These are phyloP conservation scores for Sula dactylatra DNA, from an alignment of 2,113 vertebrate species.

Conservation along the genomic window DNA sequence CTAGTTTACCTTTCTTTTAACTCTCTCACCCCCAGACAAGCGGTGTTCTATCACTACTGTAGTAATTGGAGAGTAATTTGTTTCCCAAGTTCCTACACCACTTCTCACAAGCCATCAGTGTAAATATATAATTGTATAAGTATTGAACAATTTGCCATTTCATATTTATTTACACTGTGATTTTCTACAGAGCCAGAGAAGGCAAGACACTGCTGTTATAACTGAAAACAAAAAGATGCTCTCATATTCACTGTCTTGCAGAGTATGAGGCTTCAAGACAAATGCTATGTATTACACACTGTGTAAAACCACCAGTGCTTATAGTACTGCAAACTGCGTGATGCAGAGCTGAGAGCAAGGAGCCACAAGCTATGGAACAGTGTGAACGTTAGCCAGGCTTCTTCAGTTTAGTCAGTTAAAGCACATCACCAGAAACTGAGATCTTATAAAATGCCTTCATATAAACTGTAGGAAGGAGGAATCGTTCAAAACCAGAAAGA, in stretches of 20 bases:
- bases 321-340: not conserved
- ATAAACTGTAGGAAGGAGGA: not conserved
- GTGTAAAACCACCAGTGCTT: not conserved
- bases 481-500: not conserved
- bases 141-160: not conserved
- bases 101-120: not conserved
- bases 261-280: not conserved
- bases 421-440: not conserved
- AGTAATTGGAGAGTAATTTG: not conserved
- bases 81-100: not conserved
- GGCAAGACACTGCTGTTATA: not conserved
- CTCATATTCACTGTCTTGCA: not conserved
- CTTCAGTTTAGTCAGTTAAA: not conserved
- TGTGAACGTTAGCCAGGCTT: not conserved
- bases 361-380: not conserved
- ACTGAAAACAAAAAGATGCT: not conserved
- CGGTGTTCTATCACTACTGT: not conserved
- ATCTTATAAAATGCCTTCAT: not conserved
- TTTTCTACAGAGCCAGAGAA: not conserved
- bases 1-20: not conserved
- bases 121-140: not conserved
- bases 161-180: not conserved
- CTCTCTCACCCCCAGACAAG: not conserved
- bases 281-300: not conserved
- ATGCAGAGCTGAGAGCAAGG: not conserved